Evolutionary conservation across 2,113 vertebrate genomes (phyloP), one percentile per base, ranked within the genome.

Genomic region (Lonchura striata): DNA sequence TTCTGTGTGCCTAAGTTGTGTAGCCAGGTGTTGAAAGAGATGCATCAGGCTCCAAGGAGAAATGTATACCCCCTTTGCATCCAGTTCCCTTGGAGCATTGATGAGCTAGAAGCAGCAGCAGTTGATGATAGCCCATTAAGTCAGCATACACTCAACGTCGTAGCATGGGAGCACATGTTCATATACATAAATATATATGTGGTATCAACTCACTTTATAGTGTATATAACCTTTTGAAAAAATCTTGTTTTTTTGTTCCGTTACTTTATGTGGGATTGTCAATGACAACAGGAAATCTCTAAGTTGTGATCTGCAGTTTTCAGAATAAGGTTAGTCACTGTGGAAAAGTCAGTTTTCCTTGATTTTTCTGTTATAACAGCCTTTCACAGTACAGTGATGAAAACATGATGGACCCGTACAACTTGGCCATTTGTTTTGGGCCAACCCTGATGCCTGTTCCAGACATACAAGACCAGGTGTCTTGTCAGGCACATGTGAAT

Each of bases 361-460:
- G 25, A 61, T 74, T 86, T 89, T 84, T 97, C 70, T 95, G 18
- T 92, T 74, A 22, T 49, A 65, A 54, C 96, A 99, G 99, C 94
- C 98, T 99, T 95, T 99, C 99, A 52, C 99, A 99, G 96, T 99
- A 99, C 98, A 99, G 99, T 13, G 99, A 99, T 81, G 99, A 99
- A 97, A 99, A 99, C 96, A 99, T 99, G 99, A 99, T 99, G 99
- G 99, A 99, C 97, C 98, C 99, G 0, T 99, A 99, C 97, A 99
- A 99, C 93, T 94, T 99, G 97, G 99, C 99, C 92, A 99, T 99
- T 97, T 99, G 99, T 97, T 99, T 99, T 83, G 99, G 99, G 49
- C 99, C 99, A 60, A 99, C 99, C 3, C 95, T 99, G 86, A 99
- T 99, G 99, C 99, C 99, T 63, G 99, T 99, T 42, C 99, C 99